phyloP scores from a whole-genome alignment of 2,113 vertebrate species.

The Oryzias javanicus region DNA sequence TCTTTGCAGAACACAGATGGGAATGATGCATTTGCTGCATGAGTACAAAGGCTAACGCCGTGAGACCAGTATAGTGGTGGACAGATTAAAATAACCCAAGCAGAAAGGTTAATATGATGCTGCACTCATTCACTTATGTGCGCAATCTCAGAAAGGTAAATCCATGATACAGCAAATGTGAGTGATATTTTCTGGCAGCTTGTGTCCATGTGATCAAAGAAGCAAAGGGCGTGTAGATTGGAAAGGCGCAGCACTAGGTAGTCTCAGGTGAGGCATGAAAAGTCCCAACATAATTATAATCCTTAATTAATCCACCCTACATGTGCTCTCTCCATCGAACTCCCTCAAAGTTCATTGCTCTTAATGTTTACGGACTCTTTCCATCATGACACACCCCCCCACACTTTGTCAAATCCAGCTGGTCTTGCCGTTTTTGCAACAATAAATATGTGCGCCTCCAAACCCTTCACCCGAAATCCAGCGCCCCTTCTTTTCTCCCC shows the following conservation, averaged over 20 bases:
- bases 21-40: constrained; percentile 1
- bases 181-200: constrained; percentile 59
- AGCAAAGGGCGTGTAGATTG: constrained; percentile 56
- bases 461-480: constrained; percentile 52
- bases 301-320: constrained; percentile 76
- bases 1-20: constrained; percentile 1
- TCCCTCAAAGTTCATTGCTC: constrained; percentile 50
- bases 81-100: constrained; percentile 25
- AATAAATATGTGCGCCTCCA: constrained; percentile 62
- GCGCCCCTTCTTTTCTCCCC: constrained; percentile 9
- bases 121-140: constrained; percentile 36
- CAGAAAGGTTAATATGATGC: constrained; percentile 37
- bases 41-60: constrained; percentile 10
- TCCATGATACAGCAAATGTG: constrained; percentile 35
- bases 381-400: constrained; percentile 44
- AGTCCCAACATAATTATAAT: constrained; percentile 76
- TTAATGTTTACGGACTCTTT: constrained; percentile 57
- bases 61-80: constrained; percentile 1
- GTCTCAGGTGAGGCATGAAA: constrained; percentile 68
- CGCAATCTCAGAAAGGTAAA: constrained; percentile 40
- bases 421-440: constrained; percentile 52
- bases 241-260: constrained; percentile 46
- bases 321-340: constrained; percentile 40
- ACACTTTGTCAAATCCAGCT: constrained; percentile 50
- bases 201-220: constrained; percentile 56